Evolutionary conservation across 2,113 vertebrate genomes (phyloP).

Genomic region (Phalacrocorax pelagicus): DNA sequence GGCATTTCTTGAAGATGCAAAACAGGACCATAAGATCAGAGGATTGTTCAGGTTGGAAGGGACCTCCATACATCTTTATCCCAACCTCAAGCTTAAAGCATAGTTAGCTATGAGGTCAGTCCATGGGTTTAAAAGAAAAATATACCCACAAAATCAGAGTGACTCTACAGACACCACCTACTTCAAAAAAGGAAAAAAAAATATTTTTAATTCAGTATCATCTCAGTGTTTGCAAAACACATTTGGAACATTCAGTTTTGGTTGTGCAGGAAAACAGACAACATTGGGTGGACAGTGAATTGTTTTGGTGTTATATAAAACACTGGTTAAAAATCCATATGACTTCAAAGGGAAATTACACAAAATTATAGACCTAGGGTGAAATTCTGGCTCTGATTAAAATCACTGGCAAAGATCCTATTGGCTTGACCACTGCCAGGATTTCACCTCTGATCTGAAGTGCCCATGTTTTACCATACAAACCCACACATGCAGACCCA

Average conservation of each 20-base stretch:
- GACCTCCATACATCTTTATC: not conserved
- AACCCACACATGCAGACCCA: not conserved
- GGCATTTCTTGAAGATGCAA: not conserved
- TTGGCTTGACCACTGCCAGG: conserved; percentile 6
- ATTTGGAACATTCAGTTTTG: not conserved
- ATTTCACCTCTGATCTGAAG: not conserved
- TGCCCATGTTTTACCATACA: not conserved
- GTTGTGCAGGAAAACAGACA: not conserved
- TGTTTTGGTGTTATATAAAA: conserved; percentile 23
- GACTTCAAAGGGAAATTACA: conserved; percentile 58
- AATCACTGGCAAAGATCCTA: conserved; percentile 29
- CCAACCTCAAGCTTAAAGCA: not conserved
- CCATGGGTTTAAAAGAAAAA: not conserved
- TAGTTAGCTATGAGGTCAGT: not conserved
- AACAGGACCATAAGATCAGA: not conserved
- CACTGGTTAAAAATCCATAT: conserved; percentile 33
- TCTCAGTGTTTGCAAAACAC: not conserved
- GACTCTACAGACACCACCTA: not conserved
- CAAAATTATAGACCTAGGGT: conserved; percentile 47
- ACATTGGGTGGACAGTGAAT: not conserved
- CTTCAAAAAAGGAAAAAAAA: accelerated
- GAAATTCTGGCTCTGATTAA: conserved; percentile 57
- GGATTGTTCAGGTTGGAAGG: not conserved
- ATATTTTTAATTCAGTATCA: not conserved
- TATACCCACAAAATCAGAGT: not conserved